Percentiles rank a stretch among this genome's conserved stretches.
Evolutionary conservation across 2,113 vertebrate species (phyloP).

Genomic region (Pomatostomus ruficeps): DNA sequence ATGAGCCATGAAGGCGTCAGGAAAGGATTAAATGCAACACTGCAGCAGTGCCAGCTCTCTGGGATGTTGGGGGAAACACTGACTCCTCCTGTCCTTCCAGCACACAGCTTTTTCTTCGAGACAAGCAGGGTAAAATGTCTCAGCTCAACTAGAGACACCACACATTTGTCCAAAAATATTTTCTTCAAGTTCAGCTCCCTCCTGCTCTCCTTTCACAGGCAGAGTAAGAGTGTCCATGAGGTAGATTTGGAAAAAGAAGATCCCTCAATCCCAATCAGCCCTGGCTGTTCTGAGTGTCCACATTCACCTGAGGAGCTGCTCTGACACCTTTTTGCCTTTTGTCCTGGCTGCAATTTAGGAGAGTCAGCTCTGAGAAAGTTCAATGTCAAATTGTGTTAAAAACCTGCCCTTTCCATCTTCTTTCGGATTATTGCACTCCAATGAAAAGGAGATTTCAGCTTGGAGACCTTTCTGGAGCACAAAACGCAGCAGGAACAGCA

Average conservation of each 20-base stretch:
- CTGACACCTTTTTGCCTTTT: background rate
- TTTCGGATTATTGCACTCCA: background rate
- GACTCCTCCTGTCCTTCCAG: background rate
- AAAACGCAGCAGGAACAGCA: background rate
- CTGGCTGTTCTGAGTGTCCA: background rate
- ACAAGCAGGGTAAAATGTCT: background rate
- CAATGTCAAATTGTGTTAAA: background rate
- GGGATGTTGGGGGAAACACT: background rate
- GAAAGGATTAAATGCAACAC: background rate
- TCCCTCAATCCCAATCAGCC: background rate
- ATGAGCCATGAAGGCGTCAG: background rate
- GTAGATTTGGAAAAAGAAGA: background rate
- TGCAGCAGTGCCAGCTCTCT: background rate
- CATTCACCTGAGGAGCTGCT: background rate
- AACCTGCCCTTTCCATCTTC: background rate
- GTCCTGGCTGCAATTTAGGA: background rate
- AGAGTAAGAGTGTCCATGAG: background rate
- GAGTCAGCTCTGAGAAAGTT: background rate
- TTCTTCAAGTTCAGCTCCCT: background rate
- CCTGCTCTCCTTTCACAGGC: fast-evolving
- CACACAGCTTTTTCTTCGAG: background rate
- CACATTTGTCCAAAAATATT: background rate
- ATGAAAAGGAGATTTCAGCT: background rate
- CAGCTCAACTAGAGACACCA: background rate
- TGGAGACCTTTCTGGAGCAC: background rate